Evolutionary conservation across 2,113 vertebrate genomes (phyloP).

Genomic region (Cephalopholis sonnerati): DNA sequence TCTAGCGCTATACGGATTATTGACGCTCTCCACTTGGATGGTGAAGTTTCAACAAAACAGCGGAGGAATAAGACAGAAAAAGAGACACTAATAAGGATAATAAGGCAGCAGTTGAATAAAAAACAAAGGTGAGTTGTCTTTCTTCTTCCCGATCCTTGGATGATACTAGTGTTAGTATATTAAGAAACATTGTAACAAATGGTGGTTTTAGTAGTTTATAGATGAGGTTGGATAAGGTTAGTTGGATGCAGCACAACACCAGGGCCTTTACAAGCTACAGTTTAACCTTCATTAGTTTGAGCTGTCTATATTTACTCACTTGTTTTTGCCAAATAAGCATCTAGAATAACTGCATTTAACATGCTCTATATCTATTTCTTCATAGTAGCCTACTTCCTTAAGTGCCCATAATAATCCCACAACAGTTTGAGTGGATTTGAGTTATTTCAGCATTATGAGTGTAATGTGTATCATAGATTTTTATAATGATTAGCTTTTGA

Average conservation of each 20-base stretch:
- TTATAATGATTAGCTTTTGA: neutral
- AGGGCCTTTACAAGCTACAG: neutral
- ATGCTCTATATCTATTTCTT: neutral
- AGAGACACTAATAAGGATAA: neutral
- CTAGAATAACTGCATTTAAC: neutral
- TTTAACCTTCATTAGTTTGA: neutral
- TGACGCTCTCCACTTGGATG: neutral
- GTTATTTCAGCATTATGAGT: neutral
- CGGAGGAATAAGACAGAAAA: neutral
- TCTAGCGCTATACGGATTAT: neutral
- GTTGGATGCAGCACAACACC: neutral
- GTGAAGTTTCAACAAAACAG: conserved; percentile 2
- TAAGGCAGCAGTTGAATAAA: neutral
- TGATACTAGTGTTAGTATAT: neutral
- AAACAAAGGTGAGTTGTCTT: conserved; percentile 44
- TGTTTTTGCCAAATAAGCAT: neutral
- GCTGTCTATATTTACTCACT: neutral
- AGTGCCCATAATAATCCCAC: neutral
- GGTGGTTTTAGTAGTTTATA: neutral
- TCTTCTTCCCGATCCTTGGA: neutral
- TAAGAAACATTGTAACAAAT: neutral
- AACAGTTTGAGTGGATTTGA: neutral
- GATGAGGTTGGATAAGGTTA: neutral
- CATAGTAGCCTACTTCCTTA: neutral
- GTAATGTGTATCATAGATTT: neutral